These are phyloP conservation scores for Sitophilus oryzae DNA, from an alignment of 1,140 invertebrate genomes.

Conservation along the genomic window DNA sequence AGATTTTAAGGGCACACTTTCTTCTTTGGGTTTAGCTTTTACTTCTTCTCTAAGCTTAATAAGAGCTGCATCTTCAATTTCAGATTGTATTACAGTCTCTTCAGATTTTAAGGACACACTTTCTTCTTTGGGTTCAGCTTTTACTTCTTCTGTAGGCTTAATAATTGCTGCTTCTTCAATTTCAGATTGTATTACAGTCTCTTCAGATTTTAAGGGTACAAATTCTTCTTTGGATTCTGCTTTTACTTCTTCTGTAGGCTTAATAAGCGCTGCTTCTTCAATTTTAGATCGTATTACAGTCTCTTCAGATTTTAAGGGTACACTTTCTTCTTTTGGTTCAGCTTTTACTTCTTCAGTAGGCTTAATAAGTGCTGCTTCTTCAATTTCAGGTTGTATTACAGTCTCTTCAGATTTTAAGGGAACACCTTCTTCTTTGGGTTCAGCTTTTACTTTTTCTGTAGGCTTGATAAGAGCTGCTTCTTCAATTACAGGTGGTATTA, in stretches of 20 bases:
- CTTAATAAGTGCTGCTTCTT: not conserved
- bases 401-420: not conserved
- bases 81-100: slow-evolving; percentile 16
- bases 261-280: not conserved
- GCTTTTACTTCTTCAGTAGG: not conserved
- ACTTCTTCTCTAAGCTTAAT: slow-evolving; percentile 3
- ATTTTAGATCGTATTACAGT: not conserved
- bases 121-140: slow-evolving; percentile 1
- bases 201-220: slow-evolving; percentile 18
- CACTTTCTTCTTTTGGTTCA: not conserved
- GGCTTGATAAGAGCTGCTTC: not conserved
- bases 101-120: not conserved
- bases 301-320: not conserved
- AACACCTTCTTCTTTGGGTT: not conserved
- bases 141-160: not conserved
- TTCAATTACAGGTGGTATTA: slow-evolving; percentile 3
- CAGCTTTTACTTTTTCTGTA: not conserved
- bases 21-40: not conserved
- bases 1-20: not conserved
- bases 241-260: not conserved
- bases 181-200: slow-evolving; percentile 18
- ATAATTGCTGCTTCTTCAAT: slow-evolving; percentile 12
- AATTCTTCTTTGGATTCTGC: not conserved
- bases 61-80: slow-evolving; percentile 12
- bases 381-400: not conserved